These are phyloP conservation scores for Synanceia verrucosa DNA, from an alignment of 2,797 vertebrate species.

Conservation along the genomic window DNA sequence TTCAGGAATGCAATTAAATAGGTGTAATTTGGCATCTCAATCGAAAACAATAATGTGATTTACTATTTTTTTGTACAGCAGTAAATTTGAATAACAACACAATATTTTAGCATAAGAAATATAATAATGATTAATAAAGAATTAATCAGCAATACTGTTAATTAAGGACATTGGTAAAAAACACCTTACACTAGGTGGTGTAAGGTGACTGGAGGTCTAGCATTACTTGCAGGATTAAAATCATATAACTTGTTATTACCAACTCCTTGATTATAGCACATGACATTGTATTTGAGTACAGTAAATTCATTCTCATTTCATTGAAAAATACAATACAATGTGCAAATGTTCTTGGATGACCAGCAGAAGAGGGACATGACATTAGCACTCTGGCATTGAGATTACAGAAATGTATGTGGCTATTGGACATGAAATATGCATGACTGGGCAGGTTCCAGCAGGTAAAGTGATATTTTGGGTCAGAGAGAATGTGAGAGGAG, in stretches of 20 bases:
- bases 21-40: no score
- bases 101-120: no score
- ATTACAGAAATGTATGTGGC: background rate
- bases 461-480: slow-evolving; percentile 67
- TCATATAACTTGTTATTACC: background rate
- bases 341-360: background rate
- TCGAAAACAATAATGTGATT: no score
- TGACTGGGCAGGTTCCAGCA: slow-evolving; percentile 41
- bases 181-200: no score
- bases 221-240: background rate
- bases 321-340: background rate
- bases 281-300: background rate
- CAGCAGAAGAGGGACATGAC: background rate
- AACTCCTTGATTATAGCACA: background rate
- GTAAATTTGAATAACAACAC: no score
- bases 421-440: background rate
- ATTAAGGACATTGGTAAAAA: no score
- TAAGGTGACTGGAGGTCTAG: background rate
- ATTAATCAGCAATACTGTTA: no score
- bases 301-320: background rate
- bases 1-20: no score
- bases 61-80: no score
- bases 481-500: slow-evolving; percentile 64
- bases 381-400: background rate
- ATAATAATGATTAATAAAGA: background rate